phyloP scores from a whole-genome alignment of 2,888 invertebrate genomes.

The Dorcus hopei region DNA sequence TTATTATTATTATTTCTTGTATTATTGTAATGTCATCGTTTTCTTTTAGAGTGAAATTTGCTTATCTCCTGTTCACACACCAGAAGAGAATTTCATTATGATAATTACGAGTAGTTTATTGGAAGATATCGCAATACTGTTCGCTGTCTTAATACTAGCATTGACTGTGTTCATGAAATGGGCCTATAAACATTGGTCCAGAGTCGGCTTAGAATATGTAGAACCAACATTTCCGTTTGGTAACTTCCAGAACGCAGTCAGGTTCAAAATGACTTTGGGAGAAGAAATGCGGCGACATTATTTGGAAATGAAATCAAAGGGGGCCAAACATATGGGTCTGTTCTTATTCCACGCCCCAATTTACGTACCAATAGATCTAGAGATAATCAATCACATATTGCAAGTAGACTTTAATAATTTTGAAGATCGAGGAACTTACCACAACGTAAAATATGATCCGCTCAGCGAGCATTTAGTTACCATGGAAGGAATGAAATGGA shows the following conservation, averaged over 20 bases:
- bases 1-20: no score
- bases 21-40: no score
- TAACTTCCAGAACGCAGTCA: constrained; percentile 42
- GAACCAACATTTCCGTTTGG: constrained; percentile 46
- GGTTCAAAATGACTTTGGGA: constrained; percentile 36
- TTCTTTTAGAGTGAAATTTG: no score
- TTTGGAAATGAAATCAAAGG: constrained; percentile 26
- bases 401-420: constrained; percentile 59
- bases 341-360: constrained; percentile 52
- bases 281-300: constrained; percentile 36
- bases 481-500: constrained; percentile 57
- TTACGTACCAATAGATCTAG: constrained; percentile 48
- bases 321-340: constrained; percentile 48
- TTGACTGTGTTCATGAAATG: constrained; percentile 31
- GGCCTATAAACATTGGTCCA: constrained; percentile 22
- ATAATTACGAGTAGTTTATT: background rate
- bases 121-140: constrained; percentile 56
- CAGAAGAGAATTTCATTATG: background rate
- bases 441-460: constrained; percentile 56
- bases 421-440: constrained; percentile 57
- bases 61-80: no score
- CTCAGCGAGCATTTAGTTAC: constrained; percentile 57
- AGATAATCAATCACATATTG: constrained; percentile 50
- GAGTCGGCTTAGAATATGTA: constrained; percentile 17
- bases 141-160: constrained; percentile 40